phyloP scores from a whole-genome alignment of 92 coral and sea anemone species.

The Zoanthus sansibaricus region DNA sequence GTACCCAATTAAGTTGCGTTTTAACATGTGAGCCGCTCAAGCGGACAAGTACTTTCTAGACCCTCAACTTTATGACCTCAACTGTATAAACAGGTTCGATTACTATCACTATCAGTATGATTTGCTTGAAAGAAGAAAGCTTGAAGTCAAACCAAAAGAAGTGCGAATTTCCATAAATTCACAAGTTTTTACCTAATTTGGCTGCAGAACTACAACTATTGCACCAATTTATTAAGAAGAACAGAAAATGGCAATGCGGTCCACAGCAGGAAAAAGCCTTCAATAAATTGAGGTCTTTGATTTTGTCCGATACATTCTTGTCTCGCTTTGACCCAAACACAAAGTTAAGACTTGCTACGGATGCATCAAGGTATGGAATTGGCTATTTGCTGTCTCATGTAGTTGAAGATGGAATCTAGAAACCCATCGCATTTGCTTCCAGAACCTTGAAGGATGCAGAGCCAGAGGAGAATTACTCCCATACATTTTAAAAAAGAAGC shows the following conservation, averaged over 20 bases:
- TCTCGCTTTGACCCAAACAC: constrained; percentile 48
- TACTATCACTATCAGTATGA: too few relatives aligned
- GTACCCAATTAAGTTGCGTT: too few relatives aligned
- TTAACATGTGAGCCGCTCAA: too few relatives aligned
- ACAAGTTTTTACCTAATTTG: too few relatives aligned
- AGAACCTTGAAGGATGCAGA: constrained; percentile 45
- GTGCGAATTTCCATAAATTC: too few relatives aligned
- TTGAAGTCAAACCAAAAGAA: too few relatives aligned
- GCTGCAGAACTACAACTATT: too few relatives aligned
- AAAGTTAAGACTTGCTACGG: constrained; percentile 41
- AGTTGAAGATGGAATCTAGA: neutral
- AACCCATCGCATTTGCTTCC: constrained; percentile 32
- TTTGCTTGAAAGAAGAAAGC: too few relatives aligned
- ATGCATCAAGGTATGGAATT: constrained; percentile 51
- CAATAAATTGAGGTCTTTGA: constrained; percentile 21
- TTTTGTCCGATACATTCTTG: constrained; percentile 43
- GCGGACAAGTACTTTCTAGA: too few relatives aligned
- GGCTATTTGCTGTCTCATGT: constrained; percentile 5
- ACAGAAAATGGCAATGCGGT: neutral
- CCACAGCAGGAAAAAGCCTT: neutral
- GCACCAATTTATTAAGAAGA: too few relatives aligned
- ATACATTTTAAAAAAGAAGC: constrained; percentile 17
- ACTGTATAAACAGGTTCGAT: too few relatives aligned
- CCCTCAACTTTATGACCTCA: too few relatives aligned
- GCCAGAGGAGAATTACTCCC: constrained; percentile 1